Base-by-base conservation (phyloP, 2,797 vertebrate species). In the Salarias fasciatus region DNA sequence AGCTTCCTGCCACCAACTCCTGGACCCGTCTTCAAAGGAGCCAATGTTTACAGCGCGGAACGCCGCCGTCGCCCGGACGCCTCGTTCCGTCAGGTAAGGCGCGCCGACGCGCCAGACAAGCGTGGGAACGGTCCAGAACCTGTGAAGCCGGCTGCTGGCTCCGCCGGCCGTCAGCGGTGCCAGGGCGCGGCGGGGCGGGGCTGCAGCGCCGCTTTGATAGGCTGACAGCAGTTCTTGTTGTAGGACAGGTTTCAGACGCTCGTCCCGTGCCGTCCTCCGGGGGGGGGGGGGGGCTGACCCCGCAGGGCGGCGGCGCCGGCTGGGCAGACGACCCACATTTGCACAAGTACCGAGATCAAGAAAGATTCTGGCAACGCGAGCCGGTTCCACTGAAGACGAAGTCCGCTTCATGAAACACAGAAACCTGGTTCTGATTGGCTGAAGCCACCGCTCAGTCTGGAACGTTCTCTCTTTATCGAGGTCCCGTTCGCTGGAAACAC, bases 1-100 rank as follows among this genome's bases (percentile, higher is more conserved):
- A 37, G 31, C 8, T 40, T 31, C 24, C 24, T 40, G 14, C 15
- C 55, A 59, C 18, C 4, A 59, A n/a, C 40, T 62, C 33, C 24
- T 36, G 11, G 7, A 47, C 35, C 4, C 7, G 8, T 18, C 6
- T 50, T 54, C 1, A 43, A 18, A 24, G 42, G 40, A 11, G n/a
- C 3, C 33, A 1, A 47, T 6, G 14, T 50, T 50, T 15, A 12
- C 48, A 42, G 9, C 6, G 3, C 29, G n/a, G 5, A 1, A 35
- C 33, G 4, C 33, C 33, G 4, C 42, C 10, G 8, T 11, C 13
- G 5, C 37, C 9, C 29, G 43, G 13, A 42, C 13, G 37, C 18
- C 24, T 40, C 47, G 28, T 47, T 24, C 45, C 18, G 9, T 35
- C 31, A 8, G 46, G 30, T 29, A 36, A 43, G 41, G 13, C 18